phyloP scores from a whole-genome alignment of 1,140 invertebrate genomes.

The Euwallacea fornicatus region DNA sequence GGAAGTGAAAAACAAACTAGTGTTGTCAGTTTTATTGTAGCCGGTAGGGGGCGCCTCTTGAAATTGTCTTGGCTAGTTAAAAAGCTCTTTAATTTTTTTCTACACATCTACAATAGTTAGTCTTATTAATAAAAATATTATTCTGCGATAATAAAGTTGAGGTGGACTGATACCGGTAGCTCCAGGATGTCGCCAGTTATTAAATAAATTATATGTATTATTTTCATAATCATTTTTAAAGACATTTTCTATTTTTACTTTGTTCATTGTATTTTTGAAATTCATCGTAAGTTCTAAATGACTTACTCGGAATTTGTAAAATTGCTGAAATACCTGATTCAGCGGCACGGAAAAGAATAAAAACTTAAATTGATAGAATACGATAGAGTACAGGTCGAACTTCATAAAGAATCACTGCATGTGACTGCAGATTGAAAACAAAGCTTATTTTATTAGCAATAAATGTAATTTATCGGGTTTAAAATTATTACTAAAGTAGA shows the following conservation, averaged over 20 bases:
- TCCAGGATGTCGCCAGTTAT: background rate
- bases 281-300: conserved; percentile 33
- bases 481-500: conserved; percentile 14
- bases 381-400: too few species aligned
- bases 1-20: too few species aligned
- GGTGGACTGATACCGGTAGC: background rate
- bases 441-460: background rate
- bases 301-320: conserved; percentile 34
- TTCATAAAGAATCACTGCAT: background rate
- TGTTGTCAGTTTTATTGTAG: too few species aligned
- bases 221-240: conserved; percentile 24
- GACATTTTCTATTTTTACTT: conserved; percentile 23
- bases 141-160: too few species aligned
- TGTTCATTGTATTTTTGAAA: conserved; percentile 22
- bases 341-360: conserved; percentile 42
- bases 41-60: too few species aligned
- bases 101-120: conserved; percentile 16
- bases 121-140: too few species aligned
- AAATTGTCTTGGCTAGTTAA: too few species aligned
- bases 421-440: background rate
- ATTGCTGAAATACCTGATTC: conserved; percentile 38
- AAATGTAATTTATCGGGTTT: conserved; percentile 10
- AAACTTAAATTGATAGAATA: too few species aligned
- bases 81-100: too few species aligned
- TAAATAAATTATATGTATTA: conserved; percentile 30